phyloP scores from a whole-genome alignment of 2,113 vertebrate species.

The Podarcis cretensis region DNA sequence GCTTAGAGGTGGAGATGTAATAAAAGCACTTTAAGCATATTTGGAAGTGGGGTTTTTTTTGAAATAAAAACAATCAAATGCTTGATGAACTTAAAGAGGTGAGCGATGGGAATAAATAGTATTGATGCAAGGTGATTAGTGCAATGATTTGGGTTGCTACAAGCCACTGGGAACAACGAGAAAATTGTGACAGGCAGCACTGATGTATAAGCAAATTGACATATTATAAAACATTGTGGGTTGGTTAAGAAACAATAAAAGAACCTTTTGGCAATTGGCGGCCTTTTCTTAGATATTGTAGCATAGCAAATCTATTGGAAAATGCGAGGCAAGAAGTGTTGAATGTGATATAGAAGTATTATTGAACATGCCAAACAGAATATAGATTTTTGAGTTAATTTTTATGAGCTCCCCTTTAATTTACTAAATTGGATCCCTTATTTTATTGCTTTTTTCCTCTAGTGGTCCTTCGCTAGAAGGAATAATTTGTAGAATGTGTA shows the following conservation, averaged over 20 bases:
- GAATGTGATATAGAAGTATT: not conserved
- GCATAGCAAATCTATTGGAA: too few species aligned
- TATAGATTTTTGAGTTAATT: not conserved
- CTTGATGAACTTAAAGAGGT: not conserved
- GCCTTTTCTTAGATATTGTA: not conserved
- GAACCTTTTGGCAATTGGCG: not conserved
- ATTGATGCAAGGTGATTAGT: not conserved
- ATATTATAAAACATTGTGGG: not conserved
- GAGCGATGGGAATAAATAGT: not conserved
- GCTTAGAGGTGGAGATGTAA: not conserved
- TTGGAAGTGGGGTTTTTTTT: not conserved
- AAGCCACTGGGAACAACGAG: not conserved
- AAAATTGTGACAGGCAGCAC: not conserved
- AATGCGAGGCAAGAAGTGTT: too few species aligned
- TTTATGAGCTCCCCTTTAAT: not conserved
- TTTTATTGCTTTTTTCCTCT: not conserved
- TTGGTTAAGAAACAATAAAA: not conserved
- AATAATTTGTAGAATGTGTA: not conserved
- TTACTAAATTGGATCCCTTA: not conserved
- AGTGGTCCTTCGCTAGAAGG: not conserved
- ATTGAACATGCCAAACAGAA: not conserved
- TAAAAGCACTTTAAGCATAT: not conserved
- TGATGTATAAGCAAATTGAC: not conserved
- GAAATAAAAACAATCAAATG: not conserved
- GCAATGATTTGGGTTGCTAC: not conserved